A percentile compares a stretch with the other conserved stretches of the same genome.
Evolutionary conservation across 1,140 invertebrate genomes (phyloP).

Genomic region (Sycophila sp.): DNA sequence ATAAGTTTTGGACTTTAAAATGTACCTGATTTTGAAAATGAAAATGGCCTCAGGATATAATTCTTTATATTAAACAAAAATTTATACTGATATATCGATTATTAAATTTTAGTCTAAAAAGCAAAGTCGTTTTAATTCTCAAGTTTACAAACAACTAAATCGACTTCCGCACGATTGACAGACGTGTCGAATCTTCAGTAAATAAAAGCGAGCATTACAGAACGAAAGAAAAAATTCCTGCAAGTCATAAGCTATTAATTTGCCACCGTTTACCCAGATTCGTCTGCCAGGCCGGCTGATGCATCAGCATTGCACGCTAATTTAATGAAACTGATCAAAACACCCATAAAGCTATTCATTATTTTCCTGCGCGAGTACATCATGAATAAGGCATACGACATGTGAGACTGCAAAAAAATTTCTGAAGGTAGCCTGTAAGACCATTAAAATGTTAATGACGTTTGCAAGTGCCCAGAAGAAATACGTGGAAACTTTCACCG

Average conservation of each 20-base stretch:
- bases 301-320: slow-evolving; percentile 25
- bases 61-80: too few relatives aligned
- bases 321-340: slow-evolving; percentile 38
- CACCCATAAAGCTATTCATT: slow-evolving; percentile 26
- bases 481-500: neutral
- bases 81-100: too few relatives aligned
- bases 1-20: too few relatives aligned
- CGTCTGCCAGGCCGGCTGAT: slow-evolving; percentile 11
- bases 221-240: slow-evolving; percentile 8
- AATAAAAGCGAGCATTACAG: slow-evolving; percentile 20
- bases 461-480: neutral
- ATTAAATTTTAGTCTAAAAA: too few relatives aligned
- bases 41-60: too few relatives aligned
- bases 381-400: slow-evolving; percentile 17
- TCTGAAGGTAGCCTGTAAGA: neutral
- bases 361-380: slow-evolving; percentile 10
- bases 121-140: too few relatives aligned
- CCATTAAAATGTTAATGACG: slow-evolving; percentile 36
- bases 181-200: slow-evolving; percentile 29
- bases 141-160: slow-evolving; percentile 23
- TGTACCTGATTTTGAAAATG: too few relatives aligned
- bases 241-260: slow-evolving; percentile 38
- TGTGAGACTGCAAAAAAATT: slow-evolving; percentile 20
- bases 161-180: slow-evolving; percentile 8
- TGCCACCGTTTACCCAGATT: slow-evolving; percentile 27